A percentile compares a stretch with the other conserved stretches of the same genome.
phyloP scores from a whole-genome alignment of 2,113 vertebrate genomes.

The Oostethus manadensis region DNA sequence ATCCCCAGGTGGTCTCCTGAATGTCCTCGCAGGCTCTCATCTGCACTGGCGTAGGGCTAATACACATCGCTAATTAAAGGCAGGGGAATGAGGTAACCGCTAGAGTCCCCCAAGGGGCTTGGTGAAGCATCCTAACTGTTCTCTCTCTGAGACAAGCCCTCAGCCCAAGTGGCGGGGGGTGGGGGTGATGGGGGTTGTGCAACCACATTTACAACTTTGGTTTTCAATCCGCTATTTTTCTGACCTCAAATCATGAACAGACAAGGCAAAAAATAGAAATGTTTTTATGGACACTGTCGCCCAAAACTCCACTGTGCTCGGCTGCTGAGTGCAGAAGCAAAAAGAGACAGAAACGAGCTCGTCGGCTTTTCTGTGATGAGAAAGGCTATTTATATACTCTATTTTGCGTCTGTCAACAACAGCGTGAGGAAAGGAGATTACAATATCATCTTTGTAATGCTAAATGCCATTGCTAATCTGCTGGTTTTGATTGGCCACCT shows the following conservation, averaged over 20 bases:
- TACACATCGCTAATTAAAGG: constrained; percentile 67
- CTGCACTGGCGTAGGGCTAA: constrained; percentile 53
- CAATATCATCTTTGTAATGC: constrained; percentile 66
- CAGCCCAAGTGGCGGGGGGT: background rate
- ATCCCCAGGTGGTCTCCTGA: constrained; percentile 36
- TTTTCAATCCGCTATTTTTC: constrained; percentile 39
- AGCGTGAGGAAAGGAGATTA: constrained; percentile 52
- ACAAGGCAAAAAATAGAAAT: constrained; percentile 4
- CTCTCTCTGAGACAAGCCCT: constrained; percentile 11
- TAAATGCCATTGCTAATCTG: constrained; percentile 70
- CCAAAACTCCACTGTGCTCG: constrained; percentile 20
- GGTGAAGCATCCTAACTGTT: constrained; percentile 14
- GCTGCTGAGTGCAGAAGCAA: constrained; percentile 24
- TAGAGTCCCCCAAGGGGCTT: constrained; percentile 18
- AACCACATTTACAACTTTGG: constrained; percentile 8
- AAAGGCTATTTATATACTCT: constrained; percentile 48
- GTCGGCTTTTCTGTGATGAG: constrained; percentile 41
- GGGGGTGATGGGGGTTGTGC: background rate
- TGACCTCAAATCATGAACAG: constrained; percentile 11
- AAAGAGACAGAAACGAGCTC: constrained; percentile 17
- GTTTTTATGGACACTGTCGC: constrained; percentile 27
- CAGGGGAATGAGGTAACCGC: constrained; percentile 54
- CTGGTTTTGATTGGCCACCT: constrained; percentile 68
- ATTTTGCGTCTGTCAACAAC: constrained; percentile 43
- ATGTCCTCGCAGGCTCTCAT: constrained; percentile 45